Base-by-base conservation (phyloP, 2,888 invertebrate genomes). In the Anthophora plumipes region DNA sequence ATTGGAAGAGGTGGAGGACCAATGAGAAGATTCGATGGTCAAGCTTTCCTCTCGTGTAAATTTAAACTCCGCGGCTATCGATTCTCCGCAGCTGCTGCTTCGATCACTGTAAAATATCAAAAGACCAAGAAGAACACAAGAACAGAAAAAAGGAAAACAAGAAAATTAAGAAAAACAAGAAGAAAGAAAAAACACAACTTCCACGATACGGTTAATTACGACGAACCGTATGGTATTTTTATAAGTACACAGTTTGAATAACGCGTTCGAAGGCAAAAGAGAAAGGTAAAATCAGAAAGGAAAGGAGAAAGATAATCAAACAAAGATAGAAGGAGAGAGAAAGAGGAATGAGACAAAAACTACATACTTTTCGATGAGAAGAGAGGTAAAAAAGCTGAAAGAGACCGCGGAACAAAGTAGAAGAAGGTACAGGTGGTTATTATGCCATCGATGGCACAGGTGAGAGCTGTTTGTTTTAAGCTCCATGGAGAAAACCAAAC, bases 391-490 rank as follows among this genome's bases (percentile, higher is more conserved):
- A 48, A 61, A 72, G 70, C 31, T 41, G 68, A 73, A 59, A 67
- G 70, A 63, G 50, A 52, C 59, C 50, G 59, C 52, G 41, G 6
- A 25, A 25, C 22, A 7, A 52, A 25, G 37, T 37, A 55, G 74
- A 41, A 41, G 66, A 69, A 55, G 77, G 82, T 82, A 79, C 89
- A 87, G 87, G 84, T 88, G 89, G 86, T 89, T 89, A 89, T 89
- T 89, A 87, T 87, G 87, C 82, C 87, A 89, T 89, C 89, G 89
- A 89, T 88, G 89, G 85, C 87, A 89, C 87, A 85, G 84, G 83
- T 84, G 85, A 82, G 82, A 84, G 84, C 80, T 84, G 86, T 88
- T 90, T 87, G 89, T 85, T 88, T 89, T 88, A 88, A 87, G 85
- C 83, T 88, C 77, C 60, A 70, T 31, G 82, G 88, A 89, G 88